phyloP scores from a whole-genome alignment of 2,113 vertebrate species.

The Hyla sarda region DNA sequence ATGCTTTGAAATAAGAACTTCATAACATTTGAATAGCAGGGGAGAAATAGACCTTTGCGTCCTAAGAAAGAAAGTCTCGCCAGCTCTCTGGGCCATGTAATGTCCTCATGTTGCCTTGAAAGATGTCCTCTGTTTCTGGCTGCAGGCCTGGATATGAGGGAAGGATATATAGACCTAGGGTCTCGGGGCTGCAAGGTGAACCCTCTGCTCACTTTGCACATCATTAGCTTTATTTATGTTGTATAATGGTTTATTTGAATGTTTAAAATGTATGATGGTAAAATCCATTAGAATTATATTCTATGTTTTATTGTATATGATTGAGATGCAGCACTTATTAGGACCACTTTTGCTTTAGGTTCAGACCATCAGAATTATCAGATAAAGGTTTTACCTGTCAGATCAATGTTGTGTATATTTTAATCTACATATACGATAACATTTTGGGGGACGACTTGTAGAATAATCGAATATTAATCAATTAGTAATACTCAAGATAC shows the following conservation, averaged over 20 bases:
- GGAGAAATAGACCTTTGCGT: not conserved
- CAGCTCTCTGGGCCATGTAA: constrained; percentile 10
- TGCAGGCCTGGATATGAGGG: not conserved
- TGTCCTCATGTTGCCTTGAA: constrained; percentile 14
- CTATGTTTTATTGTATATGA: not conserved
- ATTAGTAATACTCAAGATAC: not conserved
- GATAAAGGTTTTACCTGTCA: not conserved
- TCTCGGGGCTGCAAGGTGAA: not conserved
- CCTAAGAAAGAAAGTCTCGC: not conserved
- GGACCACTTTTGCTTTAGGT: not conserved
- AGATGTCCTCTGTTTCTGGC: constrained; percentile 10
- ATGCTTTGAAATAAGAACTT: not conserved
- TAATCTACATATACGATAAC: not conserved
- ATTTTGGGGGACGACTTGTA: not conserved
- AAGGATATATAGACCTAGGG: not conserved
- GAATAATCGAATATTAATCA: not conserved
- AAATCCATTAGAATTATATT: not conserved
- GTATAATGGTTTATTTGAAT: not conserved
- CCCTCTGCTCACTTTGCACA: not conserved
- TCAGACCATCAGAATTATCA: not conserved
- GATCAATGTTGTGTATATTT: not conserved
- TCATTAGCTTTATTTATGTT: constrained; percentile 7
- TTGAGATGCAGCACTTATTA: not conserved
- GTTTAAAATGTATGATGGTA: not conserved
- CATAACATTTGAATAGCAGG: not conserved